Conservation (phyloP, 1,140 invertebrate genomes). For the Hyles vespertilio region DNA sequence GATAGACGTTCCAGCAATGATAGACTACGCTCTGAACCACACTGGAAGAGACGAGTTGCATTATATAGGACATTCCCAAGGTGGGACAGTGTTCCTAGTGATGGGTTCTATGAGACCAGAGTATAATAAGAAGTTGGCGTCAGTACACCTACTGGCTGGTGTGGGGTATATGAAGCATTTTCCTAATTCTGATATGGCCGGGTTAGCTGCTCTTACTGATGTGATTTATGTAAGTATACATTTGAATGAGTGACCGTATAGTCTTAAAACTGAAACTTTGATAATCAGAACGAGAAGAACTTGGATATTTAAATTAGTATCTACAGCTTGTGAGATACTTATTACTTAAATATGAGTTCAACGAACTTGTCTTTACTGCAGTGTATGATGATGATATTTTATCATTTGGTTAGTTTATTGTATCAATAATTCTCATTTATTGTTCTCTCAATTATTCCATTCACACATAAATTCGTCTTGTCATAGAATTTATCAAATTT, state of each 20-base stretch:
- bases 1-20: conserved; percentile 80
- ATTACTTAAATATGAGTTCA: no score
- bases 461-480: no score
- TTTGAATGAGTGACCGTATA: no score
- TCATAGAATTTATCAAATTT: background rate
- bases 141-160: conserved; percentile 49
- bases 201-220: conserved; percentile 26
- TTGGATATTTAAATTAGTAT: no score
- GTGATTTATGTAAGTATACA: conserved; percentile 48
- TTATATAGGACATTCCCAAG: conserved; percentile 77
- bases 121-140: conserved; percentile 72
- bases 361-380: no score
- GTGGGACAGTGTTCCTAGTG: conserved; percentile 77
- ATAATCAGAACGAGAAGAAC: no score
- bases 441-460: no score
- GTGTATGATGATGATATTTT: no score
- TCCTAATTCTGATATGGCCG: conserved; percentile 27
- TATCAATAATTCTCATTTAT: no score
- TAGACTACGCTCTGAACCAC: conserved; percentile 77
- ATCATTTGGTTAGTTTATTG: no score
- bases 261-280: no score
- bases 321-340: no score
- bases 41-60: conserved; percentile 71
- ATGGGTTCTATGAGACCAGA: conserved; percentile 74
- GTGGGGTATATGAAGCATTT: conserved; percentile 55